phyloP scores from a whole-genome alignment of 1,140 invertebrate genomes.

The Cherax destructor region DNA sequence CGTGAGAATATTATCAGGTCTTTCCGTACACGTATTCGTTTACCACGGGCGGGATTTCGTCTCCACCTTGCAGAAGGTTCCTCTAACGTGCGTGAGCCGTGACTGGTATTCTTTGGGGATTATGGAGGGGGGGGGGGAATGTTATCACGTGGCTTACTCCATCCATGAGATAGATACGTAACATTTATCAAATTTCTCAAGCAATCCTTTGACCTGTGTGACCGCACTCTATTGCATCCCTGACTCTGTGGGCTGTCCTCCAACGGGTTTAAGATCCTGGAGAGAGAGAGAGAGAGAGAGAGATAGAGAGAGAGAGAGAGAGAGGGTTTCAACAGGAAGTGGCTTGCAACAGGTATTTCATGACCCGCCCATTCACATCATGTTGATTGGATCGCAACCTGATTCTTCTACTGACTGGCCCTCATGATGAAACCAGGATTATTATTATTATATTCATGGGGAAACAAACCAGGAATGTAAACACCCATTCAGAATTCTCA shows the following conservation, averaged over 20 bases:
- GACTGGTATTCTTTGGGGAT: slow-evolving; percentile 1
- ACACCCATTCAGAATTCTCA: too few relatives aligned
- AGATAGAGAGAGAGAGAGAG: too few relatives aligned
- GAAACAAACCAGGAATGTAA: too few relatives aligned
- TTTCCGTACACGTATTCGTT: too few relatives aligned
- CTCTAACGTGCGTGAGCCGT: neutral
- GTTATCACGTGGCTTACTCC: neutral
- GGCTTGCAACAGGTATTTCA: slow-evolving; percentile 21
- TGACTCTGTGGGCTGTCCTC: neutral
- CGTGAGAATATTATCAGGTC: too few relatives aligned
- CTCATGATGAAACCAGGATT: too few relatives aligned
- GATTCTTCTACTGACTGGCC: too few relatives aligned
- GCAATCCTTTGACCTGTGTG: slow-evolving; percentile 26
- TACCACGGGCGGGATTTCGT: too few relatives aligned
- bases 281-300: too few relatives aligned
- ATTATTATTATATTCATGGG: too few relatives aligned
- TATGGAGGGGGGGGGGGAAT: neutral
- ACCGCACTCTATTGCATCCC: neutral
- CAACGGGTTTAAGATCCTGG: slow-evolving; percentile 28
- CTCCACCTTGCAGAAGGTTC: neutral
- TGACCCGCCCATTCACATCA: neutral
- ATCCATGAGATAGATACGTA: neutral
- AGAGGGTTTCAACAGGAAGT: slow-evolving; percentile 7
- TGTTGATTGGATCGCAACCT: too few relatives aligned
- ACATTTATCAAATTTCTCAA: slow-evolving; percentile 19